Evolutionary conservation across 1,140 invertebrate genomes (phyloP).

Genomic region (Rhagoletis zephyria): DNA sequence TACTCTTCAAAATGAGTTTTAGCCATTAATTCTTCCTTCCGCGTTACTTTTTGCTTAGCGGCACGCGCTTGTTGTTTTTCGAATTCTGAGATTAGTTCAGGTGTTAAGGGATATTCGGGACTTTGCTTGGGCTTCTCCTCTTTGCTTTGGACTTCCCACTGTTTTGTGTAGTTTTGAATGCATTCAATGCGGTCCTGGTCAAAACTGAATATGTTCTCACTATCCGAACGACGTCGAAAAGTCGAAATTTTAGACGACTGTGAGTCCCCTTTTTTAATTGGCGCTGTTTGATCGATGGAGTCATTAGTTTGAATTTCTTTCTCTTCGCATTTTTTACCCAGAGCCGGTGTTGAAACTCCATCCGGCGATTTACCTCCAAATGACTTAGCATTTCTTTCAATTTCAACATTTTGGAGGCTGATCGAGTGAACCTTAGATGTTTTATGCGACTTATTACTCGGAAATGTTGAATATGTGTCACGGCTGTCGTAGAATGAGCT

Average conservation of each 20-base stretch:
- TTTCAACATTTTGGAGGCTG: conserved; percentile 80
- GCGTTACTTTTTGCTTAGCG: conserved; percentile 75
- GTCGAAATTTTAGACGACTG: conserved; percentile 70
- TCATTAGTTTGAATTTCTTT: conserved; percentile 69
- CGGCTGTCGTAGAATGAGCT: conserved; percentile 78
- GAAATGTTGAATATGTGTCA: conserved; percentile 78
- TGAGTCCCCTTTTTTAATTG: conserved; percentile 66
- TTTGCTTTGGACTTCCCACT: conserved; percentile 75
- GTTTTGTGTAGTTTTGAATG: conserved; percentile 77
- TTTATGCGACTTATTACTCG: conserved; percentile 76
- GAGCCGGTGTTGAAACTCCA: conserved; percentile 65
- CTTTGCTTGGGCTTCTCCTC: conserved; percentile 70
- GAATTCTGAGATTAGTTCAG: conserved; percentile 77
- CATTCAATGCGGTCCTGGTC: conserved; percentile 81
- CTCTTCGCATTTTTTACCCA: conserved; percentile 65
- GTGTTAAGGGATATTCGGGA: conserved; percentile 71
- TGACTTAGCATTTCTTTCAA: conserved; percentile 76
- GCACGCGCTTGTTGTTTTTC: conserved; percentile 75
- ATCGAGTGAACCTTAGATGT: conserved; percentile 78
- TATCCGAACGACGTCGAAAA: conserved; percentile 74
- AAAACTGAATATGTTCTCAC: conserved; percentile 80
- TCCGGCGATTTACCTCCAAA: conserved; percentile 70
- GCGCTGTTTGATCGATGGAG: conserved; percentile 66
- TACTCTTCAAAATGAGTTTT: conserved; percentile 79
- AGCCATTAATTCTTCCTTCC: conserved; percentile 78